These are phyloP conservation scores for Sarcophaga bullata DNA, from an alignment of 1,140 invertebrate genomes.

Conservation along the genomic window DNA sequence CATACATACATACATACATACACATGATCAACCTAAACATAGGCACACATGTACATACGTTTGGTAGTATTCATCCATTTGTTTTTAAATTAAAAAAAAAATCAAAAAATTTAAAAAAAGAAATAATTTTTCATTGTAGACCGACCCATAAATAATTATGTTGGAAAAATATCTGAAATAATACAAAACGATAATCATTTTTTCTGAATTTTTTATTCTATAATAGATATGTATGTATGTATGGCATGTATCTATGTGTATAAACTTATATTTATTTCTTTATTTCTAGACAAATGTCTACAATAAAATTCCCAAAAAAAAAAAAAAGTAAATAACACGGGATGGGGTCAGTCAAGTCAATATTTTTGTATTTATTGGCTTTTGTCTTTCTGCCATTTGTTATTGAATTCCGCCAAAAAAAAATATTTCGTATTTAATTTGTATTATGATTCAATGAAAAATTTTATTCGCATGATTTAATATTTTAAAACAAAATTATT, in stretches of 20 bases:
- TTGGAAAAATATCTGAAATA: background rate
- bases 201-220: background rate
- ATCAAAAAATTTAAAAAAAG: background rate
- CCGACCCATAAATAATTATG: constrained; percentile 25
- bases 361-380: no score
- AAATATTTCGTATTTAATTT: background rate
- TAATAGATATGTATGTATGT: no score
- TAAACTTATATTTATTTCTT: background rate
- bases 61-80: no score
- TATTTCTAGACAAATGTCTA: constrained; percentile 21
- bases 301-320: background rate
- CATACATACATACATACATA: background rate
- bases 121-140: constrained; percentile 13
- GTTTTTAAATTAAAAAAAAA: background rate
- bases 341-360: no score
- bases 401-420: background rate
- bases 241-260: no score
- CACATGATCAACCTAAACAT: background rate
- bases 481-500: background rate
- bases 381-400: background rate
- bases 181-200: background rate
- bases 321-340: background rate
- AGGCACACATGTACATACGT: no score
- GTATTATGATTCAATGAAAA: background rate
- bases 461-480: background rate